A percentile compares a stretch with the other conserved stretches of the same genome.
Evolutionary conservation across 2,797 vertebrate genomes (phyloP).

Genomic region (Linurgus olivaceus): DNA sequence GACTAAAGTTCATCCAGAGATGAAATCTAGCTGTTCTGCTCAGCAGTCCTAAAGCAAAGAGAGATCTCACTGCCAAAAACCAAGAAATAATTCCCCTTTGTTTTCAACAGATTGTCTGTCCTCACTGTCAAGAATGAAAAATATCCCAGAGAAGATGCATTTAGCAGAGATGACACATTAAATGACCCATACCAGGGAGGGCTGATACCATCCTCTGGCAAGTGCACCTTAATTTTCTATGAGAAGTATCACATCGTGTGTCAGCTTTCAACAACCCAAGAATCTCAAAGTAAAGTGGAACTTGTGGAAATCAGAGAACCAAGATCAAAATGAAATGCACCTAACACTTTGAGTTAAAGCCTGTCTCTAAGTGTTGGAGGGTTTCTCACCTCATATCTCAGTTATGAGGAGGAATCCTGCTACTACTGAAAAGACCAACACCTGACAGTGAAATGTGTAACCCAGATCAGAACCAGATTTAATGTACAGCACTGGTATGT

Average conservation of each 20-base stretch:
- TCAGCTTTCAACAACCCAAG: not conserved
- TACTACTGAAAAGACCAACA: not conserved
- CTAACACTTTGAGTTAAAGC: not conserved
- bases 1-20: not conserved
- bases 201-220: not conserved
- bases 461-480: not conserved
- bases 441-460: not conserved
- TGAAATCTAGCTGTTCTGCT: not conserved
- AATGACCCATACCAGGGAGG: not conserved
- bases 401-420: not conserved
- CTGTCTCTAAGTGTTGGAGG: not conserved
- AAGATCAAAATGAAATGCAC: constrained; percentile 16
- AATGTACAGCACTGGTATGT: not conserved
- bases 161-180: not conserved
- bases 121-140: constrained; percentile 25
- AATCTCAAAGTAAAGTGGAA: not conserved
- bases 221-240: not conserved
- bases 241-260: not conserved
- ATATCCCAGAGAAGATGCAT: not conserved
- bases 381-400: not conserved
- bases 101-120: not conserved
- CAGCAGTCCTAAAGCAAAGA: not conserved
- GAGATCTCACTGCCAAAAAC: not conserved
- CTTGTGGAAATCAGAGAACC: not conserved
- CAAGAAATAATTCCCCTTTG: not conserved